Conservation (phyloP, 2,113 vertebrate species). For the Mustelus asterias region DNA sequence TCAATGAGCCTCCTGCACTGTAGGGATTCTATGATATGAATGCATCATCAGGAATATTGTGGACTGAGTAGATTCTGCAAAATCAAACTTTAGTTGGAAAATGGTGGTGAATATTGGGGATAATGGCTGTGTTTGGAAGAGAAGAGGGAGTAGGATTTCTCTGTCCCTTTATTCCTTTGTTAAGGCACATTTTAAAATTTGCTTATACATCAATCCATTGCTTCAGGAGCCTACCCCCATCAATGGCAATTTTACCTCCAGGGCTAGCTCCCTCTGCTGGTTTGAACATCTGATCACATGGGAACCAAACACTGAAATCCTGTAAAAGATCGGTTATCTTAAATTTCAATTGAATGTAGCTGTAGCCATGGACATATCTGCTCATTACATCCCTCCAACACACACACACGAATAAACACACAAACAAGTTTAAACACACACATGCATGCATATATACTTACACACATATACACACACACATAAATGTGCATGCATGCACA, state of each 20-base stretch:
- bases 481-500: background rate
- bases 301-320: background rate
- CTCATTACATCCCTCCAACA: background rate
- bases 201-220: background rate
- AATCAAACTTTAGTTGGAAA: background rate
- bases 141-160: background rate
- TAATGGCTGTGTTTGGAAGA: background rate
- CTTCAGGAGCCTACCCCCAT: background rate
- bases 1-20: too few relatives aligned
- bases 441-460: background rate
- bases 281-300: background rate
- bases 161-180: background rate
- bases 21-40: background rate
- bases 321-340: background rate
- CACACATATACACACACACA: background rate
- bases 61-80: background rate
- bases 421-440: too few relatives aligned
- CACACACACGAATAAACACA: background rate
- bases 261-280: background rate
- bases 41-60: background rate
- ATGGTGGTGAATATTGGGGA: background rate
- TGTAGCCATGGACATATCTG: background rate
- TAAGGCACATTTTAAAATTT: background rate
- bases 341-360: background rate
- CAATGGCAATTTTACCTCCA: background rate